Conservation (phyloP, 2,797 vertebrate species). For the Danio aesculapii region DNA sequence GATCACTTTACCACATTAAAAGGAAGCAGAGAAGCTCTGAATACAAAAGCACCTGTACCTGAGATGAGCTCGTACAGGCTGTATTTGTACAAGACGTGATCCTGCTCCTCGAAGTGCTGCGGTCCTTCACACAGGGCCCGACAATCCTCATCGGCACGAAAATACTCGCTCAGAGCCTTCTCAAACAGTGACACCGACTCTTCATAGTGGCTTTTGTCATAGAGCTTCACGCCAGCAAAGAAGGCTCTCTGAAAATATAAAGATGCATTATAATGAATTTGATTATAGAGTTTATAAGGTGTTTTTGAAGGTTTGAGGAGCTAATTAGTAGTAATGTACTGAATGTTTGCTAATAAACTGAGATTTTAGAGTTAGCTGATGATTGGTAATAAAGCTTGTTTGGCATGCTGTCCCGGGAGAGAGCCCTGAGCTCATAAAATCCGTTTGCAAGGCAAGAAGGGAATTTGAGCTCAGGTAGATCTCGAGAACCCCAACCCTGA, state of each 20-base stretch:
- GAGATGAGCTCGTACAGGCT: conserved; percentile 91
- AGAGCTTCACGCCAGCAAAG: conserved; percentile 82
- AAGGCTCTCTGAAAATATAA: conserved; percentile 83
- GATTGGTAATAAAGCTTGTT: no score
- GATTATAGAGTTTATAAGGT: neutral
- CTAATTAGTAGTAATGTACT: neutral
- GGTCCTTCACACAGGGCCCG: conserved; percentile 89
- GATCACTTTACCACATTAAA: conserved; percentile 23
- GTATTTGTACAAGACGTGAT: conserved; percentile 86
- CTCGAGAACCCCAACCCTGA: no score
- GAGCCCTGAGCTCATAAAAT: no score
- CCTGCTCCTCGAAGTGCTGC: conserved; percentile 87
- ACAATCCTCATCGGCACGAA: conserved; percentile 87
- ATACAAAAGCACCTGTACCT: conserved; percentile 76
- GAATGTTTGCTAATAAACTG: neutral
- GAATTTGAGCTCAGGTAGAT: no score
- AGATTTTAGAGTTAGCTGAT: no score
- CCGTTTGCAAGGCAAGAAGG: no score
- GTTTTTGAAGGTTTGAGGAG: neutral
- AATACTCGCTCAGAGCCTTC: conserved; percentile 87
- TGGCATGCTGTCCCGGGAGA: no score
- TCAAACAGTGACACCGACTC: conserved; percentile 85
- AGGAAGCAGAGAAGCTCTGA: neutral
- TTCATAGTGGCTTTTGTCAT: conserved; percentile 83
- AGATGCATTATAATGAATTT: neutral